Conservation (phyloP, 2,797 vertebrate species). For the Manis pentadactyla region DNA sequence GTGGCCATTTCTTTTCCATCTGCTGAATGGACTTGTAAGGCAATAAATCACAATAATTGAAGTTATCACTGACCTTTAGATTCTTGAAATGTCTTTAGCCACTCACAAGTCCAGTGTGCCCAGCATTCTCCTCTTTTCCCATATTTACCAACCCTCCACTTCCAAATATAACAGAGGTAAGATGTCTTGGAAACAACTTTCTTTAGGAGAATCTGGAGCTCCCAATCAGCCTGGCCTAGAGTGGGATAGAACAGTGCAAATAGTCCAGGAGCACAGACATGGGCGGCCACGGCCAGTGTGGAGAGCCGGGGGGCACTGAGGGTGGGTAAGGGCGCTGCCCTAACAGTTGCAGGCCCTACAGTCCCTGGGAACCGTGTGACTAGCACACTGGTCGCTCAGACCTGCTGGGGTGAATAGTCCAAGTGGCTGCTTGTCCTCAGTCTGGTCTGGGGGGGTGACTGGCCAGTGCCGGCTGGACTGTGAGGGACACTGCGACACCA, state of each 20-base stretch:
- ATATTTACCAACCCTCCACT: background rate
- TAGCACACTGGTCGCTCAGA: background rate
- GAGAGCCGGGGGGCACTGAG: rapidly evolving
- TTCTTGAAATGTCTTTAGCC: background rate
- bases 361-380: background rate
- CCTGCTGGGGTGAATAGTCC: background rate
- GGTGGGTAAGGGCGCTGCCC: background rate
- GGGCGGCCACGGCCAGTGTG: background rate
- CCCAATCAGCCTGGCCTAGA: background rate
- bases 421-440: background rate
- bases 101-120: background rate
- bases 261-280: background rate
- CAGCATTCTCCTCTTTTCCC: background rate
- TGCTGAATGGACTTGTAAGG: background rate
- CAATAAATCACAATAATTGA: background rate
- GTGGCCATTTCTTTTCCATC: background rate
- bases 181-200: slow-evolving; percentile 38
- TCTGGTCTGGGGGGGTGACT: background rate
- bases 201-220: slow-evolving; percentile 52
- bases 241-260: background rate
- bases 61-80: background rate
- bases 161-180: background rate
- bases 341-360: background rate
- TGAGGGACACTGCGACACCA: background rate
- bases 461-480: background rate